Base-by-base conservation (phyloP, 2,113 vertebrate genomes). In the Cottus gobio region DNA sequence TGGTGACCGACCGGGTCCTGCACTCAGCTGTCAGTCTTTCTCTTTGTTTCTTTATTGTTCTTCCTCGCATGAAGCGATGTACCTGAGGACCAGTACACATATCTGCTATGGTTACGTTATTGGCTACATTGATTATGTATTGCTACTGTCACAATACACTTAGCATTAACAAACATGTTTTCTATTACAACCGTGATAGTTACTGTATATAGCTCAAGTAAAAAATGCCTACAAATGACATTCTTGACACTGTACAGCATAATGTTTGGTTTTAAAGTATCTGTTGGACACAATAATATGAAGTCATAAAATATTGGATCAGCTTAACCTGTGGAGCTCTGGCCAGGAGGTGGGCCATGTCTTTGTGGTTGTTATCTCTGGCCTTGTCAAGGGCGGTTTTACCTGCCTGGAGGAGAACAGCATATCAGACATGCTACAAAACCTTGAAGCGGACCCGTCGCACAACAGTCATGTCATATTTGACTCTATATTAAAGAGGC, bases 331-430 rank as follows among this genome's bases (percentile, higher is more conserved):
- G 96, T 56, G 96, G 96, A 64, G 96, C 96, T 90, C 95, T 96
- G 62, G 96, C 95, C 80, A 98, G 94, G 1, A 97, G 94, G 22
- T 96, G 92, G 0, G 96, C 96, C 64, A 96, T 92, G 16, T 97
- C 96, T 0, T 95, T 95, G 71, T 97, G 96, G 77, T 97, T 95
- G 84, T 96, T 94, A 60, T 96, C 94, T 81, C 95, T 95, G 80
- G 96, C 97, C 62, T 94, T 95, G 78, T 98, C 97, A 82, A 98
- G 91, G 0, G 96, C 95, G n/a, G 95, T 97, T 88, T 96, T 96
- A 69, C 96, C 96, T 90, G 95, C 95, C 97, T 98, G 85, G 57
- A 76, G 71, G 28, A 64, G 1, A 64, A 57, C 18, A 75, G 12
- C 22, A 1, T 3, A 10, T 57, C 10, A 69, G n/a, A 11, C 22